phyloP scores from a whole-genome alignment of 2,113 vertebrate genomes.

The Sinocyclocheilus anshuiensis region DNA sequence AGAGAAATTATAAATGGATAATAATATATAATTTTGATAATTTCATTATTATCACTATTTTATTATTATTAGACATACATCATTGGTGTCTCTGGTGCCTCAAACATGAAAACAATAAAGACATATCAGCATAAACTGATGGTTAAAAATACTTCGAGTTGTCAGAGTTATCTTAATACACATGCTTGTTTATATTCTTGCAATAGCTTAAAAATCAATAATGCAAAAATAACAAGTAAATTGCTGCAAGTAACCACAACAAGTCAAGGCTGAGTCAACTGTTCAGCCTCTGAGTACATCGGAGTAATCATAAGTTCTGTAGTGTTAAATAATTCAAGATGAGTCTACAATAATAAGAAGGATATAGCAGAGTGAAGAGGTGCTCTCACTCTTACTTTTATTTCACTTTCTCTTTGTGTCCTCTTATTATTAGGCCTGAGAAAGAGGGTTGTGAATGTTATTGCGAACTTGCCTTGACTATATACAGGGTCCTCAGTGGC shows the following conservation, averaged over 20 bases:
- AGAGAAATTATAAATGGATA: too few species aligned
- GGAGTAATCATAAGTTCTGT: neutral
- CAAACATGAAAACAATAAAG: neutral
- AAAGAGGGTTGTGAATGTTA: neutral
- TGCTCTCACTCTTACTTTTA: neutral
- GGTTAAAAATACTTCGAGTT: neutral
- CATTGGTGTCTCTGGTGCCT: neutral
- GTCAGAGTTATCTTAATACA: neutral
- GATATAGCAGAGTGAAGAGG: neutral
- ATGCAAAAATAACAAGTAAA: constrained; percentile 1
- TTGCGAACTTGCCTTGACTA: neutral
- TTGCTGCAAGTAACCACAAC: neutral
- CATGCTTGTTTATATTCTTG: neutral
- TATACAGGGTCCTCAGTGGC: constrained; percentile 19
- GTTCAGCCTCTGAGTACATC: constrained; percentile 10
- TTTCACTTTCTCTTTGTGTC: neutral
- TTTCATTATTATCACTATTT: too few species aligned
- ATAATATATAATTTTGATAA: too few species aligned
- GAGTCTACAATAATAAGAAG: neutral
- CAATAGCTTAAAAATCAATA: neutral
- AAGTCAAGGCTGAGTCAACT: constrained; percentile 3
- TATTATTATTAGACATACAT: neutral
- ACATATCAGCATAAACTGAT: neutral
- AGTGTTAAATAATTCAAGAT: neutral
- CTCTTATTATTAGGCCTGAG: neutral